A percentile compares a stretch with the other conserved stretches of the same genome.
These are phyloP conservation scores for Anabacerthia variegaticeps DNA, from an alignment of 2,797 vertebrate genomes.

Conservation along the genomic window DNA sequence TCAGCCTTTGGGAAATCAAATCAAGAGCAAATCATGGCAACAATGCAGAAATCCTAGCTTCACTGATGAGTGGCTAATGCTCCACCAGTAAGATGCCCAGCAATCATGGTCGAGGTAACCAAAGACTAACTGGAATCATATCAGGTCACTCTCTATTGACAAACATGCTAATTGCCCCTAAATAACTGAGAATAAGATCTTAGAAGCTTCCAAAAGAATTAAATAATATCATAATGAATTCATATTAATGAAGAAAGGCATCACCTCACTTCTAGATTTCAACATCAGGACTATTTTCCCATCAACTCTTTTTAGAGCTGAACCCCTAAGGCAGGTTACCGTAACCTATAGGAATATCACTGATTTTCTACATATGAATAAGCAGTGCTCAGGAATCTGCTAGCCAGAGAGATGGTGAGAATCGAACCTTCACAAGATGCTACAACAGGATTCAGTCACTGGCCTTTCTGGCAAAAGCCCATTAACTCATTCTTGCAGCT, in stretches of 20 bases:
- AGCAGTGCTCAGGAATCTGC: neutral
- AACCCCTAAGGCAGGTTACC: neutral
- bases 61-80: neutral
- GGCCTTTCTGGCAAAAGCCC: neutral
- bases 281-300: neutral
- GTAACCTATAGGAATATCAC: neutral
- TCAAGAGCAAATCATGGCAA: neutral
- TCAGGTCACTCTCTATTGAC: neutral
- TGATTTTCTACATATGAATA: neutral
- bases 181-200: neutral
- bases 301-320: neutral
- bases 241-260: neutral
- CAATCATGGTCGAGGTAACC: accelerated
- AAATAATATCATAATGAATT: neutral
- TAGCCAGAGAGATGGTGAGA: neutral
- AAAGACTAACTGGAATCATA: neutral
- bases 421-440: neutral
- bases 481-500: neutral
- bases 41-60: neutral
- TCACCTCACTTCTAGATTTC: neutral
- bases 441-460: neutral
- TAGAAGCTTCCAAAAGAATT: neutral
- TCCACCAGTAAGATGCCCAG: neutral
- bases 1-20: neutral
- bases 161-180: neutral